Conservation (phyloP, 2,113 vertebrate genomes). For the Lamprotornis superbus region DNA sequence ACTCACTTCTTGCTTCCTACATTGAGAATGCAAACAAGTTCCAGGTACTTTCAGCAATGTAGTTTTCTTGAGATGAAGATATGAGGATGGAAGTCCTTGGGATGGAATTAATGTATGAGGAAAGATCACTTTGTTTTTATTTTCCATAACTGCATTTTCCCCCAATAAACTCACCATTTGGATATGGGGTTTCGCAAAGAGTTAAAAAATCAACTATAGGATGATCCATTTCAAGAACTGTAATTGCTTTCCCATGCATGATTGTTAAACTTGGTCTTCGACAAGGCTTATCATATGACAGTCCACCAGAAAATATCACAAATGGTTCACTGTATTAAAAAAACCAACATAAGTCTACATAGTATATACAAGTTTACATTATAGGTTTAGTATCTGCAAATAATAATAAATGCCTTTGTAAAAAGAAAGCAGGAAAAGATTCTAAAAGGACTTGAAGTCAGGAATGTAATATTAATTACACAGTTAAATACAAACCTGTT, state of each 20-base stretch:
- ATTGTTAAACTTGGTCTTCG: slow-evolving; percentile 94
- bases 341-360: background rate
- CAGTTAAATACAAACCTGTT: slow-evolving; percentile 79
- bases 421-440: background rate
- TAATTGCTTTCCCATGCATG: slow-evolving; percentile 98
- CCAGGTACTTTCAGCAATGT: background rate
- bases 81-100: background rate
- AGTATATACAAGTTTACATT: background rate
- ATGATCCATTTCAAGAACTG: slow-evolving; percentile 98
- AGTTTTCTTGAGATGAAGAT: background rate
- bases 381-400: background rate
- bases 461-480: background rate
- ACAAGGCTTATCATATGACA: slow-evolving; percentile 94
- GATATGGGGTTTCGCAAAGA: slow-evolving; percentile 96
- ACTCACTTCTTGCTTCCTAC: background rate
- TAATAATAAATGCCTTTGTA: background rate
- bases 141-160: background rate
- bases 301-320: slow-evolving; percentile 94
- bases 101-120: background rate
- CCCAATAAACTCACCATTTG: slow-evolving; percentile 85
- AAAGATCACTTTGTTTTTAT: background rate
- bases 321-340: slow-evolving; percentile 87
- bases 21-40: background rate
- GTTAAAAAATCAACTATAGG: slow-evolving; percentile 97
- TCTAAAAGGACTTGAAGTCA: background rate